phyloP scores from a whole-genome alignment of 2,888 invertebrate species.

The Aporophyla lueneburgensis region DNA sequence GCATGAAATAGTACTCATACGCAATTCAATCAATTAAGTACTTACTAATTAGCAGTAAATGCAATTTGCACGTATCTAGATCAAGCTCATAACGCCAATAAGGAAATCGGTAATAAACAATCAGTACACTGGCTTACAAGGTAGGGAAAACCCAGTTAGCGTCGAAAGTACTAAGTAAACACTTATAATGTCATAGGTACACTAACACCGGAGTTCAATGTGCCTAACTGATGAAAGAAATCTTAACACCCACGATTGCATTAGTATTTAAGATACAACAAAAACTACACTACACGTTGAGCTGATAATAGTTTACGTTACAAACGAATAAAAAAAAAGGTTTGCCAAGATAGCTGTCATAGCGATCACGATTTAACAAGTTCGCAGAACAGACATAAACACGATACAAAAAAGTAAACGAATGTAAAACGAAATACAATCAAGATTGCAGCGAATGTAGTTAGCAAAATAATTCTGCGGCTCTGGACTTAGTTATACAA shows the following conservation, averaged over 20 bases:
- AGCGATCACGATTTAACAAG: conserved; percentile 63
- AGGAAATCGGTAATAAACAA: conserved; percentile 46
- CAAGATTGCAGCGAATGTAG: conserved; percentile 62
- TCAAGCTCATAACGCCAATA: conserved; percentile 22
- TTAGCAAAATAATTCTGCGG: conserved; percentile 50
- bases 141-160: conserved; percentile 38
- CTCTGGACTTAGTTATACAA: conserved; percentile 49
- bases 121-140: conserved; percentile 25
- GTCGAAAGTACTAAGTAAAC: conserved; percentile 21
- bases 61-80: conserved; percentile 29
- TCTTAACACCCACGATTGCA: conserved; percentile 51
- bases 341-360: conserved; percentile 64
- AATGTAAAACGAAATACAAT: conserved; percentile 64
- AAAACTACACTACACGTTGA: conserved; percentile 42
- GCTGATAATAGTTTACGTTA: conserved; percentile 28
- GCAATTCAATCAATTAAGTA: neutral
- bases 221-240: conserved; percentile 33
- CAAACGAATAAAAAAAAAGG: conserved; percentile 43
- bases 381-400: conserved; percentile 57
- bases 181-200: conserved; percentile 44
- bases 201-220: conserved; percentile 54
- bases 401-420: conserved; percentile 55
- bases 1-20: neutral
- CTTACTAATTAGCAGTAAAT: neutral
- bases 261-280: conserved; percentile 36